Base-by-base conservation (phyloP, 2,797 vertebrate genomes). In the Alca torda region DNA sequence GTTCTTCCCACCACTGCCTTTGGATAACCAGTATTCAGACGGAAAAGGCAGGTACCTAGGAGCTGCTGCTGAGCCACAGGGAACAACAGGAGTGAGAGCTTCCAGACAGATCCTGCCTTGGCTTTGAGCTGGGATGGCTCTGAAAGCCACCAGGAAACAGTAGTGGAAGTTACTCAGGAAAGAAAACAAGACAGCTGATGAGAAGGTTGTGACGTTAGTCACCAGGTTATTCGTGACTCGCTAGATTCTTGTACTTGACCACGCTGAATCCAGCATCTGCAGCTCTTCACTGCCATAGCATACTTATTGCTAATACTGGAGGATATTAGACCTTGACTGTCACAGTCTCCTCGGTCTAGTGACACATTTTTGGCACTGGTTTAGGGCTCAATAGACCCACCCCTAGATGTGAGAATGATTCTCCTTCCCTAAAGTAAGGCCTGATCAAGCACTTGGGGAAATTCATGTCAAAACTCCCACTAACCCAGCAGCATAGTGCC, bases 201-300 rank as follows among this genome's bases (percentile, higher is more conserved):
- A 85, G 61, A 82, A 57, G 43, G 61, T 1, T 89, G 53, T 16
- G 23, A 41, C 5, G 4, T 20, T 39, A 24, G 46, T 30, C 46
- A 84, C 20, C 43, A 53, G 35, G 39, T 23, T 45, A 41, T 8
- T 82, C 16, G 5, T 24, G 46, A 65, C 10, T 48, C 1, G 1
- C 17, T 21, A 18, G n/a, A 33, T 39, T 60, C 45, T 17, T 41
- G 24, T 28, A 37, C 39, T 61, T 83, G 59, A 48, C 37, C 35
- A 9, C 0, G 9, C 59, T 59, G 51, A 79, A 57, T 13, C 43
- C 31, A n/a, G 16, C 16, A n/a, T 35, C 77, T 0, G 0, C 37
- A 83, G 69, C 43, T 73, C 45, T 39, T 75, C 16, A 14, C 10
- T 0, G 5, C 10, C 68, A 64, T 28, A 26, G 63, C 67, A 84